Conservation (phyloP, 2,797 vertebrate species). For the Pogoniulus pusillus region DNA sequence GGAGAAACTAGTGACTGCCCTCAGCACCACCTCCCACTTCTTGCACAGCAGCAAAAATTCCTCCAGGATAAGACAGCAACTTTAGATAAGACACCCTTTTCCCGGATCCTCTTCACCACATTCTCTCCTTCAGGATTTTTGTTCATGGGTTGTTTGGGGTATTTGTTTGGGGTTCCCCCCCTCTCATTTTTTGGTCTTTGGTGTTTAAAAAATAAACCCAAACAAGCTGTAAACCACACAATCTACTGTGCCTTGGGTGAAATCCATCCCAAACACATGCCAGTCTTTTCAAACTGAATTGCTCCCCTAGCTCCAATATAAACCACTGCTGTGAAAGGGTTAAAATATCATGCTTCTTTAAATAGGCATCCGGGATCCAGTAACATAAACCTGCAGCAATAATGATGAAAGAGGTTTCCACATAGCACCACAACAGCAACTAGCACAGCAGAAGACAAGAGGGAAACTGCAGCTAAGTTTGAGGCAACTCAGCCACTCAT, state of each 20-base stretch:
- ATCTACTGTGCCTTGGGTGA: background rate
- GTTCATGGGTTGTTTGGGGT: background rate
- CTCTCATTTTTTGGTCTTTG: background rate
- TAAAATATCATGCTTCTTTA: constrained; percentile 38
- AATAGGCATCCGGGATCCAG: constrained; percentile 27
- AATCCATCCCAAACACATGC: background rate
- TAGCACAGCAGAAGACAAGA: constrained; percentile 8
- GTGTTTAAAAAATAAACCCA: background rate
- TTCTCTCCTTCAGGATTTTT: background rate
- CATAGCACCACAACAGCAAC: constrained; percentile 18
- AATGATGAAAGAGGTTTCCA: constrained; percentile 59
- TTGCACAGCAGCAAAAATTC: background rate
- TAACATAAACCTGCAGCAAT: constrained; percentile 47
- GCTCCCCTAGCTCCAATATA: background rate
- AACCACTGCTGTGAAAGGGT: background rate
- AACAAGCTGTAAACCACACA: background rate
- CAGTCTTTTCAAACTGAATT: background rate
- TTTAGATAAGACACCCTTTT: background rate
- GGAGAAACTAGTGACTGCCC: background rate
- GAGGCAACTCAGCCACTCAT: constrained; percentile 25
- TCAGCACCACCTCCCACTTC: background rate
- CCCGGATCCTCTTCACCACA: background rate
- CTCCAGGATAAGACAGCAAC: background rate
- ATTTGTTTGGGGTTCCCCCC: background rate
- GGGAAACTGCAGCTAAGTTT: constrained; percentile 25